These are phyloP conservation scores for Microtus richardsoni DNA, from an alignment of 2,113 vertebrate genomes.

Conservation along the genomic window DNA sequence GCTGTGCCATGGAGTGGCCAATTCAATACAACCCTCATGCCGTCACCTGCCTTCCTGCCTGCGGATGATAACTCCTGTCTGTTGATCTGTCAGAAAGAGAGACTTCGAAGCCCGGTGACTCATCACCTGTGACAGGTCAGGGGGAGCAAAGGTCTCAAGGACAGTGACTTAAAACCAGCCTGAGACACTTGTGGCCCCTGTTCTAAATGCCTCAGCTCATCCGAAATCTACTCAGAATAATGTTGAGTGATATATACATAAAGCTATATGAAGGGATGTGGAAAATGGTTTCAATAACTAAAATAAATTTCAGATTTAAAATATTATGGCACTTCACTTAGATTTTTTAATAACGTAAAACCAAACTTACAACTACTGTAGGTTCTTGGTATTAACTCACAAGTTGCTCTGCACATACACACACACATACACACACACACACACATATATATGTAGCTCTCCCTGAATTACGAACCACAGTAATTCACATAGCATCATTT, in stretches of 20 bases:
- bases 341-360: not conserved
- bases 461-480: not conserved
- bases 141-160: not conserved
- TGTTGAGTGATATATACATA: not conserved
- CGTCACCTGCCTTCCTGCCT: not conserved
- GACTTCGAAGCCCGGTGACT: not conserved
- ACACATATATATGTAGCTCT: too few species aligned
- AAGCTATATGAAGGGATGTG: not conserved
- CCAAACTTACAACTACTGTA: not conserved
- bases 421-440: too few species aligned
- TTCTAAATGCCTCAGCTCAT: not conserved
- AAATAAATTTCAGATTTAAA: not conserved
- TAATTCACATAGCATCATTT: not conserved
- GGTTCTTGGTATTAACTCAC: not conserved
- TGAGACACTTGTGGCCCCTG: not conserved
- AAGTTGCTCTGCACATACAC: not conserved
- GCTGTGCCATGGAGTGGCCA: not conserved
- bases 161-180: not conserved
- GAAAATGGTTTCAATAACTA: not conserved
- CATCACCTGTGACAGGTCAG: not conserved
- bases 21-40: not conserved
- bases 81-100: not conserved
- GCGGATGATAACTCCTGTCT: not conserved
- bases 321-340: not conserved
- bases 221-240: slow-evolving; percentile 9